A percentile compares a stretch with the other conserved stretches of the same genome.
Evolutionary conservation across 2,888 invertebrate genomes (phyloP).

Genomic region (Drosophila dives): DNA sequence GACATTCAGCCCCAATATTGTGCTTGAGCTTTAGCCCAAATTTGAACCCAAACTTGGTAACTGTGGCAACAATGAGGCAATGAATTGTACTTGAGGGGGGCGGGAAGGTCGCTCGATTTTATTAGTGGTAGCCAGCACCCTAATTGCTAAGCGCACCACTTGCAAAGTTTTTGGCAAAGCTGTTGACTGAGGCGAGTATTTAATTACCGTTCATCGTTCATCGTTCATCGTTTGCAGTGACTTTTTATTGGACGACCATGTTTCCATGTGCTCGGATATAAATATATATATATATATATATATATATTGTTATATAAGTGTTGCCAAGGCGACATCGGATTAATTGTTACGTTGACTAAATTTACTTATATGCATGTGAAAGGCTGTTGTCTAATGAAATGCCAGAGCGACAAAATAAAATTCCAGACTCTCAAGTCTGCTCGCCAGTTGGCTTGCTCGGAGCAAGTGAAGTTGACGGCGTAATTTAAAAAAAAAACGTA

Average conservation of each 20-base stretch:
- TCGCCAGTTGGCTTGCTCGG: constrained; percentile 5
- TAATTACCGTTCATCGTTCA: constrained; percentile 71
- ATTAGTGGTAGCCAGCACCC: constrained; percentile 61
- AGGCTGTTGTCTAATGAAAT: constrained; percentile 41
- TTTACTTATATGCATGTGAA: constrained; percentile 45
- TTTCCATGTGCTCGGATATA: constrained; percentile 32
- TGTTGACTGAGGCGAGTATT: constrained; percentile 48
- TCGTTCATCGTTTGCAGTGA: constrained; percentile 3
- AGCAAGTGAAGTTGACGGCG: constrained; percentile 42
- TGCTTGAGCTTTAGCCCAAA: constrained; percentile 12
- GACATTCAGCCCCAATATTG: constrained; percentile 7
- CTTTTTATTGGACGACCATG: constrained; percentile 44
- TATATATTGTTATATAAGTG: constrained; percentile 53
- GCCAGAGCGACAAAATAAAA: constrained; percentile 1
- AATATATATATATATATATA: constrained; percentile 4
- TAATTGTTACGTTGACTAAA: constrained; percentile 70
- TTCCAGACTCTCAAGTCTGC: constrained; percentile 13
- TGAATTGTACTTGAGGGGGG: constrained; percentile 2
- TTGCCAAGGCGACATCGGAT: constrained; percentile 58
- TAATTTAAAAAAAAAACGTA: constrained; percentile 54
- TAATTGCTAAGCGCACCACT: constrained; percentile 68
- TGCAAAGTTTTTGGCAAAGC: constrained; percentile 47
- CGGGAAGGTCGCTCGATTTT: constrained; percentile 48
- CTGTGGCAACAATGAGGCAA: constrained; percentile 34
- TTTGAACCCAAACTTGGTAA: constrained; percentile 24